A percentile compares a stretch with the other conserved stretches of the same genome.
Evolutionary conservation across 2,113 vertebrate genomes (phyloP).

Genomic region (Phycodurus eques): DNA sequence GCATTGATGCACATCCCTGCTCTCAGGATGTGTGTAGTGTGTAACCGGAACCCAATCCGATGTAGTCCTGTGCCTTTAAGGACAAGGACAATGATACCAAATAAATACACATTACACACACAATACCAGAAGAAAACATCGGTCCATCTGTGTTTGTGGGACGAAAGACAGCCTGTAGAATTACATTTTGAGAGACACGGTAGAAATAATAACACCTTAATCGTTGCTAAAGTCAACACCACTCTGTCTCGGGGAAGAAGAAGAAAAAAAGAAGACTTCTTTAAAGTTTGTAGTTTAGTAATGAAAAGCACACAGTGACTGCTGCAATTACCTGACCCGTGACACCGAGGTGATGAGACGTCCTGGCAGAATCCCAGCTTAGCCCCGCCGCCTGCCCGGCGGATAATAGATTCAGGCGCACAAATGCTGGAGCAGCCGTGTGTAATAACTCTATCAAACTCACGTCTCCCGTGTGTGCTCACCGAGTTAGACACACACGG

Average conservation of each 20-base stretch:
- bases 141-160: slow-evolving; percentile 20
- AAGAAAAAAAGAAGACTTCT: slow-evolving; percentile 37
- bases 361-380: slow-evolving; percentile 55
- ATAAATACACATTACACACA: not conserved
- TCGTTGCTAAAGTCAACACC: slow-evolving; percentile 60
- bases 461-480: slow-evolving; percentile 77
- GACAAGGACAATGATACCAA: not conserved
- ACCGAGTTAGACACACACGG: slow-evolving; percentile 71
- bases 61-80: not conserved
- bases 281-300: slow-evolving; percentile 73
- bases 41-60: not conserved
- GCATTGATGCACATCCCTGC: too few relatives aligned
- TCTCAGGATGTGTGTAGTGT: too few relatives aligned
- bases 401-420: slow-evolving; percentile 70
- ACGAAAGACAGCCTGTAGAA: slow-evolving; percentile 41
- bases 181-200: slow-evolving; percentile 47
- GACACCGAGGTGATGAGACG: slow-evolving; percentile 63
- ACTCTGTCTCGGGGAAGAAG: slow-evolving; percentile 54
- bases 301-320: slow-evolving; percentile 77
- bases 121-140: slow-evolving; percentile 37
- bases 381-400: slow-evolving; percentile 35
- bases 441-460: slow-evolving; percentile 77
- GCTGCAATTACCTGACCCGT: slow-evolving; percentile 67
- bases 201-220: slow-evolving; percentile 62
- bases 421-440: slow-evolving; percentile 53